Percentiles rank a stretch among this genome's conserved stretches.
phyloP scores from a whole-genome alignment of 2,113 vertebrate species.

The Urocynchramus pylzowi region DNA sequence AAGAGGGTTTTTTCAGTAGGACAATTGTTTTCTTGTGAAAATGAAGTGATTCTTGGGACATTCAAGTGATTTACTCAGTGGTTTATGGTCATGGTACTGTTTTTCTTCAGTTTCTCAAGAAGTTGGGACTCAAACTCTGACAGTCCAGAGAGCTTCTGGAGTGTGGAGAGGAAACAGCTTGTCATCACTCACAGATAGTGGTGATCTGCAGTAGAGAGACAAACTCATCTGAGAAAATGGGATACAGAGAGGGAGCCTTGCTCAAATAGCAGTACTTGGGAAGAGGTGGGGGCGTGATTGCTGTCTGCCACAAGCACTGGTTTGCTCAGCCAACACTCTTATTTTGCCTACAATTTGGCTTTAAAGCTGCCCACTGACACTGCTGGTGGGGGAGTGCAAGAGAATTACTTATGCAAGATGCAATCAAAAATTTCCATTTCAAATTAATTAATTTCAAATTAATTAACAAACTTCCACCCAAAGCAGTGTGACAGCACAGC shows the following conservation, averaged over 20 bases:
- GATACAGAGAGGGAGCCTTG: background rate
- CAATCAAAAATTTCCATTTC: background rate
- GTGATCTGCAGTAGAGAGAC: background rate
- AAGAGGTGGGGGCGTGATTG: rapidly evolving
- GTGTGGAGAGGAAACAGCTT: background rate
- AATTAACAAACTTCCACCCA: background rate
- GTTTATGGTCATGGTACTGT: background rate
- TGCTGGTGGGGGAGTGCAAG: rapidly evolving
- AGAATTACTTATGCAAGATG: background rate
- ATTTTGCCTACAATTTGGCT: rapidly evolving
- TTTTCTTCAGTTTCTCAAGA: background rate
- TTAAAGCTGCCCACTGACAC: background rate
- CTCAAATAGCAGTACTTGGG: background rate
- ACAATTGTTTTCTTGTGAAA: background rate
- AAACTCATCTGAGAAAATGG: background rate
- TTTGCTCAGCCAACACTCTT: background rate
- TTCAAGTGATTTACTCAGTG: background rate
- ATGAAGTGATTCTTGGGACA: background rate
- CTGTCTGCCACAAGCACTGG: too few species aligned
- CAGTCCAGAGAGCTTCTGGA: background rate
- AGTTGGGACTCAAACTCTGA: background rate
- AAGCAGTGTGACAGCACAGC: background rate
- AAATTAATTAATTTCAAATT: background rate
- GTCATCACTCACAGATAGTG: rapidly evolving
- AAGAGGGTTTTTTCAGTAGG: background rate